phyloP scores from a whole-genome alignment of 2,888 invertebrate species.

The Aelia acuminata region DNA sequence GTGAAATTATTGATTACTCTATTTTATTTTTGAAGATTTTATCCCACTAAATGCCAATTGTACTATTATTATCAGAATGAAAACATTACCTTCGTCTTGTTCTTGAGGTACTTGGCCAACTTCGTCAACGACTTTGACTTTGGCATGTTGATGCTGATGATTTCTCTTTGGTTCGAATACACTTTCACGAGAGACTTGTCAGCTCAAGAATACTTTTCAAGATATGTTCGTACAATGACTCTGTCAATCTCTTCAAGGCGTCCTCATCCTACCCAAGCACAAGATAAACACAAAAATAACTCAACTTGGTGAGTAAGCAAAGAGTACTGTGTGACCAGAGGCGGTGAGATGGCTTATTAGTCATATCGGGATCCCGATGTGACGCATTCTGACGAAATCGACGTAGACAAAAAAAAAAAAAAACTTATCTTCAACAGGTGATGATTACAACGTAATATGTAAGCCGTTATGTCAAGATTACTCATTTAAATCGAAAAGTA shows the following conservation, averaged over 20 bases:
- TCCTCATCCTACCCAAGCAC: slow-evolving; percentile 1
- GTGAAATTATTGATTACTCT: too few relatives aligned
- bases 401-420: background rate
- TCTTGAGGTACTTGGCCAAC: slow-evolving; percentile 71
- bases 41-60: too few relatives aligned
- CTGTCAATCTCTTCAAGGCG: slow-evolving; percentile 17
- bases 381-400: background rate
- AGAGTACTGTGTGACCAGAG: slow-evolving; percentile 24
- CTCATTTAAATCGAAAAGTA: too few relatives aligned
- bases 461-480: too few relatives aligned
- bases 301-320: background rate
- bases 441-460: background rate
- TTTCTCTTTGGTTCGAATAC: background rate
- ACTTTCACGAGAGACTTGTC: background rate
- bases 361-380: background rate
- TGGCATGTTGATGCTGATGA: slow-evolving; percentile 68
- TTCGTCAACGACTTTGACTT: slow-evolving; percentile 70
- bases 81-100: slow-evolving; percentile 70
- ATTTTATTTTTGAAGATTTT: too few relatives aligned
- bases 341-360: background rate
- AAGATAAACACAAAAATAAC: background rate
- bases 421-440: background rate
- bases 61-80: too few relatives aligned
- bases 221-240: slow-evolving; percentile 7
- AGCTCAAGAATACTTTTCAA: background rate